A percentile compares a stretch with the other conserved stretches of the same genome.
Conservation (phyloP, 2,888 invertebrate species). For the Cotesia congregata region DNA sequence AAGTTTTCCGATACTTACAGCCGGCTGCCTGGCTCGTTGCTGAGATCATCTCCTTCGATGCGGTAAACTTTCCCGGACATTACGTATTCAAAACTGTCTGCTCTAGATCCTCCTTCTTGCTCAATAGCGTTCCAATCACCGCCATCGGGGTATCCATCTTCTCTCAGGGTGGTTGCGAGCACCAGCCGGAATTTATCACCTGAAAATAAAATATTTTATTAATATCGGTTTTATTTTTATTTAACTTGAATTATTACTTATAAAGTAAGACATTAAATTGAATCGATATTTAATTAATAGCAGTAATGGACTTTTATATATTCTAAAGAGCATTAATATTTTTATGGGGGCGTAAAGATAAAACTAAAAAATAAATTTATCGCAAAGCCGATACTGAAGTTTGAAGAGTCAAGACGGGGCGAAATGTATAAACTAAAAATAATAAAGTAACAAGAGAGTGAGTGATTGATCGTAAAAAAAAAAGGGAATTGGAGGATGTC, state of each 20-base stretch:
- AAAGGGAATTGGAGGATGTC: slow-evolving; percentile 14
- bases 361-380: neutral
- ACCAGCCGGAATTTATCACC: slow-evolving; percentile 83
- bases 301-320: neutral
- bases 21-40: slow-evolving; percentile 87
- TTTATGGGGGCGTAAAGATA: neutral
- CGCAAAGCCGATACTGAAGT: neutral
- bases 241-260: neutral
- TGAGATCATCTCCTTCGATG: slow-evolving; percentile 96
- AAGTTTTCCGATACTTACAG: slow-evolving; percentile 72
- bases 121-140: slow-evolving; percentile 95
- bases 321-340: neutral
- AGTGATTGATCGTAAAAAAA: slow-evolving; percentile 23
- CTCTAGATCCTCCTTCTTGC: slow-evolving; percentile 86
- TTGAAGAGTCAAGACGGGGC: neutral
- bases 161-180: slow-evolving; percentile 92
- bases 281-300: neutral
- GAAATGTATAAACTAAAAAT: slow-evolving; percentile 11
- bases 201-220: slow-evolving; percentile 44
- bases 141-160: slow-evolving; percentile 94
- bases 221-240: slow-evolving; percentile 3
- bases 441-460: neutral
- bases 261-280: no score
- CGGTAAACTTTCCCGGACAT: slow-evolving; percentile 98
- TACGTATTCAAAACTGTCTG: slow-evolving; percentile 98